Evolutionary conservation across 2,888 invertebrate species (phyloP).

Genomic region (Erannis defoliaria): DNA sequence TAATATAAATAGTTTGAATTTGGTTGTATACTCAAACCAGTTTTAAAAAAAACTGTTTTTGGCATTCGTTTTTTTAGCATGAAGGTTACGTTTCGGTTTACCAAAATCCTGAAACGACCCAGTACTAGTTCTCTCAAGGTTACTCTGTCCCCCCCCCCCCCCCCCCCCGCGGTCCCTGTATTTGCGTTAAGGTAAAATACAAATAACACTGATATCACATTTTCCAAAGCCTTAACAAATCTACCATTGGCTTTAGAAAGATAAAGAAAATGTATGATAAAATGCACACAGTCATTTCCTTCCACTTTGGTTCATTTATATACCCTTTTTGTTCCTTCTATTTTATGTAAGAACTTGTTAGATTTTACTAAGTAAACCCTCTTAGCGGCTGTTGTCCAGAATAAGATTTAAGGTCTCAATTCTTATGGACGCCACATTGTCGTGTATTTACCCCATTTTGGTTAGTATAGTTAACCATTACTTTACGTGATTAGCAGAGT

Average conservation of each 20-base stretch:
- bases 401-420: neutral
- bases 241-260: conserved; percentile 7
- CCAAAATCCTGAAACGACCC: too few relatives aligned
- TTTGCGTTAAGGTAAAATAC: conserved; percentile 14
- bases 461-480: conserved; percentile 12
- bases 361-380: neutral
- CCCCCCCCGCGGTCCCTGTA: too few relatives aligned
- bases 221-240: conserved; percentile 56
- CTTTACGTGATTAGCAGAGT: conserved; percentile 8
- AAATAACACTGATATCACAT: conserved; percentile 52
- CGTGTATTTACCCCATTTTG: neutral
- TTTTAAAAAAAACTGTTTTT: too few relatives aligned
- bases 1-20: too few relatives aligned
- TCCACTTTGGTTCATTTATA: conserved; percentile 21
- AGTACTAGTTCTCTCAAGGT: too few relatives aligned
- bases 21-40: too few relatives aligned
- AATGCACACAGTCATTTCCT: conserved; percentile 26
- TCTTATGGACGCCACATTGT: too few relatives aligned
- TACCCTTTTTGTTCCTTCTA: conserved; percentile 28
- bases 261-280: conserved; percentile 15
- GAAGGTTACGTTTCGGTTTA: too few relatives aligned
- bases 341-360: conserved; percentile 35
- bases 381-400: neutral
- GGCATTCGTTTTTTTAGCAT: too few relatives aligned
- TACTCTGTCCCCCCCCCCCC: too few relatives aligned